Base-by-base conservation (phyloP, 2,113 vertebrate genomes). In the Nothocercus nigrocapillus region DNA sequence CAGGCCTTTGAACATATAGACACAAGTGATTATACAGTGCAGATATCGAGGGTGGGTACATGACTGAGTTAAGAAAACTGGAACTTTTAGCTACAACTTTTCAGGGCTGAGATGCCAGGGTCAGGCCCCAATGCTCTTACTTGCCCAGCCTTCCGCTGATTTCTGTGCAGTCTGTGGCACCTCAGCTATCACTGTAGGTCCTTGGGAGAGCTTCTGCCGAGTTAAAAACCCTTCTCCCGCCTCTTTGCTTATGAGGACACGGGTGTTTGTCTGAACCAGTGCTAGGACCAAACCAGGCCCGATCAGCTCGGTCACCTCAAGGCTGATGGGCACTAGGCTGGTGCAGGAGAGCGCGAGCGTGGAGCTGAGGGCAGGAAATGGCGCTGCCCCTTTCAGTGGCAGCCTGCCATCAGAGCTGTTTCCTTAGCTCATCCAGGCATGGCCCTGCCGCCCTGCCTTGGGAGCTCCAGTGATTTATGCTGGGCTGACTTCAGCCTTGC, bases 281-380 rank as follows among this genome's bases (percentile, higher is more conserved):
- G 14, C 2, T 1, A 19, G 10, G 67, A 22, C 18, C 45, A 38
- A 9, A 40, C 3, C 11, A 75, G 45, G 4, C 7, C 22, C 36
- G 58, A 12, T n/a, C 49, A 82, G 5, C 22, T 70, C 9, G 1
- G 25, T 86, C 16, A 45, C 17, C 14, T 64, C 19, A 56, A 79
- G 42, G 19, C 28, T 70, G 32, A 63, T 38, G n/a, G 38, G 10
- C 2, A 22, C 24, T 30, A 1, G 0, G 0, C 5, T 49, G 32
- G 22, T 61, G 38, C 53, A 64, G 36, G 16, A 78, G 30, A 90
- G 17, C 28, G 68, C 6, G 6, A 47, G 53, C 42, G 44, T 0
- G 0, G 19, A 75, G 58, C 66, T 38, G 63, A 90, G 61, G 64
- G 32, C 45, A 24, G 34, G 66, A 89, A 44, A 72, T 1, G 2